A percentile compares a stretch with the other conserved stretches of the same genome.
Conservation (phyloP, 1,140 invertebrate genomes). For the Periplaneta americana region DNA sequence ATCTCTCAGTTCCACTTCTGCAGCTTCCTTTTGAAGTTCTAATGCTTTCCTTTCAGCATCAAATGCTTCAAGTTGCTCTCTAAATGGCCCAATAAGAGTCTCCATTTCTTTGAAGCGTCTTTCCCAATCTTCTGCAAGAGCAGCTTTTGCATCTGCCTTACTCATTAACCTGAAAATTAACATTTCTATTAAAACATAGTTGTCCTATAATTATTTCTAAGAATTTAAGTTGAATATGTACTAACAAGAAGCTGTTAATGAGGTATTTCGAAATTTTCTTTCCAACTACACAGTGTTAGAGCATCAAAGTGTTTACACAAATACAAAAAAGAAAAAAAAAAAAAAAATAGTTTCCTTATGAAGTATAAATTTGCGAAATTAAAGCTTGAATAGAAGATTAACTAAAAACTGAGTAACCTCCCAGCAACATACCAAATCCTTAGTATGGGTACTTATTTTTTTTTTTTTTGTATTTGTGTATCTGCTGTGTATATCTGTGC, state of each 20-base stretch:
- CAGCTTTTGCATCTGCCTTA: not conserved
- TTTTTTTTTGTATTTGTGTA: no score
- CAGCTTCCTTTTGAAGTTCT: constrained; percentile 29
- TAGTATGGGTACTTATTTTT: no score
- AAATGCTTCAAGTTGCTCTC: constrained; percentile 40
- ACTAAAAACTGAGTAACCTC: no score
- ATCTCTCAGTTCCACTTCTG: constrained; percentile 43
- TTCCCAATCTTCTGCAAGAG: constrained; percentile 13
- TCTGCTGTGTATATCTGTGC: no score
- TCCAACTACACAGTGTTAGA: not conserved
- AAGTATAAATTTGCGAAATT: no score
- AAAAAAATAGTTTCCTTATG: no score
- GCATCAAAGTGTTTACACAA: not conserved
- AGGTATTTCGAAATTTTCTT: not conserved
- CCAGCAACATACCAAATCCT: no score
- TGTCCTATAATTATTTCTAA: not conserved
- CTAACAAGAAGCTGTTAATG: not conserved
- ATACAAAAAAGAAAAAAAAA: no score
- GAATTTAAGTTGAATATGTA: not conserved
- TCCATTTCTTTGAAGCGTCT: constrained; percentile 23
- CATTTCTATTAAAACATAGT: not conserved
- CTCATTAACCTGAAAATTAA: not conserved
- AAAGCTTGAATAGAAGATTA: no score
- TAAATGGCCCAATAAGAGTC: constrained; percentile 30
- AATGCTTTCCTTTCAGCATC: constrained; percentile 38